Evolutionary conservation across 2,113 vertebrate genomes (phyloP).

Genomic region (Tonatia bakeri): DNA sequence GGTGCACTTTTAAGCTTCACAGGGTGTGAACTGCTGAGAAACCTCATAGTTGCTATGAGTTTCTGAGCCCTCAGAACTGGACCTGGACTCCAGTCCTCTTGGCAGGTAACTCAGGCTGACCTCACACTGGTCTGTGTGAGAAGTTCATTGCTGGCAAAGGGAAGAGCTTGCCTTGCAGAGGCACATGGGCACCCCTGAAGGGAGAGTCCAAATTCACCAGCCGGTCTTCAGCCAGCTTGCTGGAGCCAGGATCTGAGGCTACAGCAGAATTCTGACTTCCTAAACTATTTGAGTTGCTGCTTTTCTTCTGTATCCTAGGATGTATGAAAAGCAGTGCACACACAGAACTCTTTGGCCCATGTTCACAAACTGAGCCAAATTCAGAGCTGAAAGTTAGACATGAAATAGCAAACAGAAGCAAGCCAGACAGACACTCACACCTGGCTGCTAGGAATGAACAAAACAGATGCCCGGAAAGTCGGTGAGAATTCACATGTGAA

Average conservation of each 20-base stretch:
- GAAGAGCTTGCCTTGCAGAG: not conserved
- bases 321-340: slow-evolving; percentile 21
- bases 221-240: not conserved
- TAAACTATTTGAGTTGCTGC: not conserved
- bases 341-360: slow-evolving; percentile 39
- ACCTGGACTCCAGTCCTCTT: not conserved
- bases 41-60: not conserved
- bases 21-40: not conserved
- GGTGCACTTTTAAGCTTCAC: not conserved
- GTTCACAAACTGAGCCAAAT: slow-evolving; percentile 47
- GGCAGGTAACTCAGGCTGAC: not conserved
- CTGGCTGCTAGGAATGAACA: slow-evolving; percentile 63
- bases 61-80: not conserved
- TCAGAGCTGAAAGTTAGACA: slow-evolving; percentile 51
- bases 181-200: not conserved
- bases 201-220: not conserved
- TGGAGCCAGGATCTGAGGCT: not conserved
- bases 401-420: slow-evolving; percentile 70
- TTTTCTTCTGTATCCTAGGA: slow-evolving; percentile 31
- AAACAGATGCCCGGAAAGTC: slow-evolving; percentile 67
- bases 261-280: not conserved
- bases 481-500: slow-evolving; percentile 47
- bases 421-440: slow-evolving; percentile 63
- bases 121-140: not conserved
- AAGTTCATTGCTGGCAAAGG: not conserved